Percentiles rank a stretch among this genome's conserved stretches.
phyloP scores from a whole-genome alignment of 35 echinoderm and acorn worm species.

The Ptychodera flava region DNA sequence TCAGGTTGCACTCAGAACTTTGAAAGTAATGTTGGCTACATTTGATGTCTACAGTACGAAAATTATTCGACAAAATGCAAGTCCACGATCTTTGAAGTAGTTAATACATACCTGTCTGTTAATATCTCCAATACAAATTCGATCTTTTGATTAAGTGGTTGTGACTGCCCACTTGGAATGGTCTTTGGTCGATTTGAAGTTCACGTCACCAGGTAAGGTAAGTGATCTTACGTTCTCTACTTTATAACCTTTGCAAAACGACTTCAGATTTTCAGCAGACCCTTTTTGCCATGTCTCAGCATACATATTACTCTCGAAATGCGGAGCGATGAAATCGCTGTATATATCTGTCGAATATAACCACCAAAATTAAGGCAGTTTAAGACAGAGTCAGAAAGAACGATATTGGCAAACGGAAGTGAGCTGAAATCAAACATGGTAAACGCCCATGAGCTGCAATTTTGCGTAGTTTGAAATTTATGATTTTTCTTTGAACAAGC shows the following conservation, averaged over 20 bases:
- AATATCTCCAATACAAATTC: conserved; percentile 30
- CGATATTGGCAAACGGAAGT: no score
- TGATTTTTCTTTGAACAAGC: no score
- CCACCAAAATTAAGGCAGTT: no score
- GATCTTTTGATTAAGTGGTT: neutral
- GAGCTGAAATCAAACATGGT: no score
- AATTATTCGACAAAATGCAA: no score
- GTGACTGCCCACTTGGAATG: conserved; percentile 49
- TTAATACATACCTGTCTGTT: conserved; percentile 26
- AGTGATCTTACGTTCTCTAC: conserved; percentile 14
- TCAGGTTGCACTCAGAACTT: no score
- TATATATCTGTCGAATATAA: conserved; percentile 23
- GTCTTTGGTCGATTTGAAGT: conserved; percentile 12
- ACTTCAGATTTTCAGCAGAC: neutral
- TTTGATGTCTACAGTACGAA: no score
- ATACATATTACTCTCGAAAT: conserved; percentile 16
- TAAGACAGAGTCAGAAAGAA: no score
- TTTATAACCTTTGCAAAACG: conserved; percentile 9
- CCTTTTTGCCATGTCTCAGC: conserved; percentile 32
- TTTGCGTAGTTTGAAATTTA: no score
- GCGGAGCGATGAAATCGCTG: conserved; percentile 18
- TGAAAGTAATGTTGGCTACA: no score
- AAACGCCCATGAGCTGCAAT: no score
- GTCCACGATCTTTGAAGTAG: no score
- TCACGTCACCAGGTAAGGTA: neutral